A percentile compares a stretch with the other conserved stretches of the same genome.
Conservation (phyloP, 2,797 vertebrate species). For the Macroramphosus scolopax region DNA sequence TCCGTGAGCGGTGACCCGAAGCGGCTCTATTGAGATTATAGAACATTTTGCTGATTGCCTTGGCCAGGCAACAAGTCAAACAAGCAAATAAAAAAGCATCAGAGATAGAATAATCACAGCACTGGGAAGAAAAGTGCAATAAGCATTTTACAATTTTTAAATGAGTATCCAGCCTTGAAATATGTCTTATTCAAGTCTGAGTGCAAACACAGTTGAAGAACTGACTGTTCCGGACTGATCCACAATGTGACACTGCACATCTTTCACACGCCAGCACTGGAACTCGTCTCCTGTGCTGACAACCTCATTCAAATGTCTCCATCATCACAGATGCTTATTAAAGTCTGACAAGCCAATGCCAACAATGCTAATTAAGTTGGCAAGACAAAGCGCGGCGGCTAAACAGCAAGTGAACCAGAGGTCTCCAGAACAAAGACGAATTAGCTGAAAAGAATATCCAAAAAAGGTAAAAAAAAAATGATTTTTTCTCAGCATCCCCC, state of each 20-base stretch:
- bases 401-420: slow-evolving; percentile 28
- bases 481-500: slow-evolving; percentile 8
- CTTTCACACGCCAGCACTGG: slow-evolving; percentile 7
- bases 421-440: slow-evolving; percentile 17
- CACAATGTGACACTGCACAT: slow-evolving; percentile 18
- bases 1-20: slow-evolving; percentile 31
- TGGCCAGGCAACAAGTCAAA: neutral
- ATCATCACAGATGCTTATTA: slow-evolving; percentile 50
- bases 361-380: slow-evolving; percentile 58
- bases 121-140: too few species aligned
- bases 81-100: neutral
- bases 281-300: slow-evolving; percentile 5
- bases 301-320: slow-evolving; percentile 29
- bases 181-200: neutral
- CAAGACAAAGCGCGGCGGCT: slow-evolving; percentile 33
- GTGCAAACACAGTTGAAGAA: too few species aligned
- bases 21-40: slow-evolving; percentile 25
- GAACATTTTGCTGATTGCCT: slow-evolving; percentile 46
- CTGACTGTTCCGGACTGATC: slow-evolving; percentile 12
- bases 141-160: too few species aligned
- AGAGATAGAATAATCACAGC: neutral
- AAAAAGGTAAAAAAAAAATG: slow-evolving; percentile 1
- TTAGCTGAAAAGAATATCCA: slow-evolving; percentile 9
- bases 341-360: slow-evolving; percentile 40
- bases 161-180: neutral